Conservation (phyloP, 2,888 invertebrate species). For the Adineta ricciae region DNA sequence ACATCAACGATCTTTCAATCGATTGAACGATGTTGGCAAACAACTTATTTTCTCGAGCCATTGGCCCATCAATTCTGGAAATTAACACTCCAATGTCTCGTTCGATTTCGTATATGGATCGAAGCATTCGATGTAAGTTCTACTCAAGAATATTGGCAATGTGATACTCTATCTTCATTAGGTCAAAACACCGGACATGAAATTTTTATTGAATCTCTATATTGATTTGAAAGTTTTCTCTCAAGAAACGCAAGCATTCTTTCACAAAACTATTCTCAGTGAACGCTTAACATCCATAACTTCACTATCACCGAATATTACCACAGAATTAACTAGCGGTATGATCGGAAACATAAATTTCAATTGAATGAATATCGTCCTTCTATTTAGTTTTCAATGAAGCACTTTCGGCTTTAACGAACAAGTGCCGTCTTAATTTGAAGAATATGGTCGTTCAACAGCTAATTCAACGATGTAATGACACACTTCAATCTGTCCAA, state of each 20-base stretch:
- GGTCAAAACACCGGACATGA: neutral
- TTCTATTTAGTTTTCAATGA: neutral
- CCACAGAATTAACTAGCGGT: neutral
- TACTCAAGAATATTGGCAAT: too few relatives aligned
- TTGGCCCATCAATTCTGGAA: conserved; percentile 55
- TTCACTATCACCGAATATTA: neutral
- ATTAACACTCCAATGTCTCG: neutral
- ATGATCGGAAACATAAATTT: neutral
- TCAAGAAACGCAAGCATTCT: neutral
- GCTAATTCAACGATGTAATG: conserved; percentile 39
- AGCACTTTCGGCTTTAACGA: neutral
- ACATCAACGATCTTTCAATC: neutral
- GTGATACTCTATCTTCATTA: neutral
- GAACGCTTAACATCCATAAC: neutral
- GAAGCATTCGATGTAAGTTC: neutral
- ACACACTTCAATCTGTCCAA: conserved; percentile 57
- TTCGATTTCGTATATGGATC: neutral
- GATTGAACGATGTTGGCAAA: conserved; percentile 61
- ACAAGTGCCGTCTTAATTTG: neutral
- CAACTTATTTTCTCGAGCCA: conserved; percentile 67
- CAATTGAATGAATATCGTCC: neutral
- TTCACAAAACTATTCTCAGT: neutral
- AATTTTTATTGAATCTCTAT: neutral
- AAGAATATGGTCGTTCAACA: neutral
- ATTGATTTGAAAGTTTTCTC: neutral